Percentiles rank a stretch among this genome's conserved stretches.
Conservation (phyloP, 2,888 invertebrate genomes). For the Synergus japonicus region DNA sequence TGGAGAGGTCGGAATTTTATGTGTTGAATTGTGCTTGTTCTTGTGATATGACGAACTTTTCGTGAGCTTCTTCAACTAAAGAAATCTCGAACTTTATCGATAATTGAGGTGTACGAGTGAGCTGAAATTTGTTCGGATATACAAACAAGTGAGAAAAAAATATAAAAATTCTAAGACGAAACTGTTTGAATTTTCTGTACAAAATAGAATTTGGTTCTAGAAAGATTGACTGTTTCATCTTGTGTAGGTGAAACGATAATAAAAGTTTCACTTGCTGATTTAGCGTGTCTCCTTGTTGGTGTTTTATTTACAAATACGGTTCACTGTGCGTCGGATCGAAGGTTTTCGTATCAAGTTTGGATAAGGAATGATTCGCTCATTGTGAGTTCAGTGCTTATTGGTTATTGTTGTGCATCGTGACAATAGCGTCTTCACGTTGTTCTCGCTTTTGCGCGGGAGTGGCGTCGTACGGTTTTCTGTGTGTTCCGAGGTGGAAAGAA, state of each 20-base stretch:
- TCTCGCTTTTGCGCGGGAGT: slow-evolving; percentile 27
- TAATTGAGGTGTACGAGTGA: background rate
- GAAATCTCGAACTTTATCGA: background rate
- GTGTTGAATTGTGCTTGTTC: slow-evolving; percentile 51
- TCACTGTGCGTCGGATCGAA: slow-evolving; percentile 27
- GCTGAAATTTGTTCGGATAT: background rate
- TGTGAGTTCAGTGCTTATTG: slow-evolving; percentile 57
- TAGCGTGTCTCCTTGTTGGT: background rate
- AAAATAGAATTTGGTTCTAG: background rate
- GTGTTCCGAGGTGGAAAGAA: slow-evolving; percentile 57
- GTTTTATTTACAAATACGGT: slow-evolving; percentile 36
- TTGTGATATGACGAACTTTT: background rate
- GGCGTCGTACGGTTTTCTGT: slow-evolving; percentile 40
- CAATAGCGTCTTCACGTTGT: slow-evolving; percentile 46
- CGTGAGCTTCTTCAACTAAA: background rate
- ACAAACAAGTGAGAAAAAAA: background rate
- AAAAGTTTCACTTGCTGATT: background rate
- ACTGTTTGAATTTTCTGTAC: no score
- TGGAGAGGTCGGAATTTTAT: slow-evolving; percentile 58
- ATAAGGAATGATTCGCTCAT: slow-evolving; percentile 48
- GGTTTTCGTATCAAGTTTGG: slow-evolving; percentile 4
- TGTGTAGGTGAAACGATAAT: background rate
- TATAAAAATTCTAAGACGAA: no score
- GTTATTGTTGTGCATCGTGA: slow-evolving; percentile 60
- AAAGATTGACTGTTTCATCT: background rate